Percentiles rank a stretch among this genome's conserved stretches.
These are phyloP conservation scores for Athalia rosae DNA, from an alignment of 2,888 invertebrate species.

Conservation along the genomic window DNA sequence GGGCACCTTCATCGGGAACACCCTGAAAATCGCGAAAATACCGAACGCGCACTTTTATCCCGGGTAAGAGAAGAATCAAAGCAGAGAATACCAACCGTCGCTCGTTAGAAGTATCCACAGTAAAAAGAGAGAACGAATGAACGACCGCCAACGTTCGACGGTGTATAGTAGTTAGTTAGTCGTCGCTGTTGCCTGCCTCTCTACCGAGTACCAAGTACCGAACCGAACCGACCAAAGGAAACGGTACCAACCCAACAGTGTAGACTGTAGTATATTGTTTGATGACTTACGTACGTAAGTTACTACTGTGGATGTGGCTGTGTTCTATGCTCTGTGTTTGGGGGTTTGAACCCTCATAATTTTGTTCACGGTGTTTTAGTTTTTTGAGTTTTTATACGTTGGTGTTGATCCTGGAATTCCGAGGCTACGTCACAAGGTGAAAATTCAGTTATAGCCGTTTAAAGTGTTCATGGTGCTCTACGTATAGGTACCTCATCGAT, in stretches of 20 bases:
- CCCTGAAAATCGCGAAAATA: constrained; percentile 48
- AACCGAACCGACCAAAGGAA: background rate
- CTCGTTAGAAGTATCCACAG: constrained; percentile 13
- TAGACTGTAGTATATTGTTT: constrained; percentile 30
- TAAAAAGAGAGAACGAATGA: constrained; percentile 28
- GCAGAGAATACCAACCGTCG: constrained; percentile 25
- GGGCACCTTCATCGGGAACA: constrained; percentile 54
- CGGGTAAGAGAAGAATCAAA: constrained; percentile 24
- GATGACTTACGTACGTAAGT: background rate
- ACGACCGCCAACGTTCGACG: constrained; percentile 40
- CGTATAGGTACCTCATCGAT: constrained; percentile 4
- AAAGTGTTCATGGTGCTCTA: constrained; percentile 26
- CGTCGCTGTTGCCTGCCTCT: constrained; percentile 40
- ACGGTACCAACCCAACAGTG: constrained; percentile 23
- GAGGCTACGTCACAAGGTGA: constrained; percentile 28
- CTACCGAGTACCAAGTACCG: constrained; percentile 8
- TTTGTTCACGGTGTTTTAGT: constrained; percentile 36
- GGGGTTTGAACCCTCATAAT: background rate
- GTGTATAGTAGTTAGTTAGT: constrained; percentile 41
- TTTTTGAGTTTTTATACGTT: constrained; percentile 10
- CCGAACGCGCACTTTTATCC: background rate
- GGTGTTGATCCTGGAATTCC: constrained; percentile 38
- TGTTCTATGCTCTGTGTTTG: background rate
- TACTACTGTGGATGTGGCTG: constrained; percentile 5
- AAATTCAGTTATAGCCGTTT: constrained; percentile 22